Base-by-base conservation (phyloP, 2,113 vertebrate genomes). In the Tupaia tana region DNA sequence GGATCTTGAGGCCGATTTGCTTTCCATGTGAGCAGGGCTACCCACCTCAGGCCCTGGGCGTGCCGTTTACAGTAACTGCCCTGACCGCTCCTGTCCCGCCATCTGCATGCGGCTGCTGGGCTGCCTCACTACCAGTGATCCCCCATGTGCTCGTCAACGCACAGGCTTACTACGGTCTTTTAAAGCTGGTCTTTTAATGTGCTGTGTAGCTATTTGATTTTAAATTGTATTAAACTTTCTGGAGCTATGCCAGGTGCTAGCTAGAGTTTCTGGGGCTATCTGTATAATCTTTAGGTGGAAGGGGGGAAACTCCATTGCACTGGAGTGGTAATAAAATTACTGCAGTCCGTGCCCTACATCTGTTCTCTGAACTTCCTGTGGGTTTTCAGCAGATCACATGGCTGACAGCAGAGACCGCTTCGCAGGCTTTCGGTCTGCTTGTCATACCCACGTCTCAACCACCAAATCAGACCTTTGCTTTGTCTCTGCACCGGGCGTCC, bases 351-450 rank as follows among this genome's bases (percentile, higher is more conserved):
- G 90, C 95, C 96, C 97, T 98, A 74, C 92, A 95, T 98, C 98
- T 98, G 98, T 97, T 98, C 93, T 22, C 97, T 87, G 70, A 97
- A 96, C 97, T 98, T 98, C 98, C 98, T 98, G 98, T 98, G 98
- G 98, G 97, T 98, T 98, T 98, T 97, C 97, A 97, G 97, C 94
- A 56, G 97, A 97, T 98, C 98, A 91, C 81, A 82, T 98, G 98
- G 98, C 95, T 97, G 98, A 95, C 97, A 95, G 83, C 9, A 34
- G 97, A 98, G 97, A 97, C 96, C 91, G 97, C 97, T 98, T 98
- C 96, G 95, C 96, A 1, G 94, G 97, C 69, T 89, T 97, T 98
- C 61, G 31, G 94, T 97, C 95, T 97, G 97, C 97, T 98, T 75
- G 14, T 96, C 96, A 61, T 82, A 90, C 78, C 93, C 83, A 59